Evolutionary conservation across 2,797 vertebrate species (phyloP).

Genomic region (Hypotaenidia okinawae): DNA sequence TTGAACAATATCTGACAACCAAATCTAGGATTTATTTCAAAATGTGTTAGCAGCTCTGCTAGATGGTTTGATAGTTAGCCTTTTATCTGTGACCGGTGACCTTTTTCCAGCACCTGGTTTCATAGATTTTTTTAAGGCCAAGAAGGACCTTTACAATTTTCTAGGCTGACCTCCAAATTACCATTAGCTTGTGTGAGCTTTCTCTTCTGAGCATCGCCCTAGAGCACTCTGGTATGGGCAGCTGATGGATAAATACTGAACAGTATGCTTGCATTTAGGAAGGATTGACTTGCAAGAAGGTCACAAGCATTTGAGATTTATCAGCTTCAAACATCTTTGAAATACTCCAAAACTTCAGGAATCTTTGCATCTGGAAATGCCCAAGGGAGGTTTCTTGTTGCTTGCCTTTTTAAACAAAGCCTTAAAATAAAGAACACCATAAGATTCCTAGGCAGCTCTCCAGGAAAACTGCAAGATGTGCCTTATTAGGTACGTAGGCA

Average conservation of each 20-base stretch:
- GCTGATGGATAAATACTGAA: not conserved
- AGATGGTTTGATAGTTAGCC: not conserved
- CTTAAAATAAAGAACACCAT: not conserved
- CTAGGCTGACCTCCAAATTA: not conserved
- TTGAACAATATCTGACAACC: not conserved
- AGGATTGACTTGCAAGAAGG: not conserved
- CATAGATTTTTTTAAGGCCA: conserved; percentile 4
- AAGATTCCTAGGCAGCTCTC: not conserved
- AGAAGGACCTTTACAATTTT: not conserved
- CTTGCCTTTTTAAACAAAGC: not conserved
- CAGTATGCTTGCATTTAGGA: not conserved
- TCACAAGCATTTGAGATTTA: not conserved
- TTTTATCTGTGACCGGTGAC: not conserved
- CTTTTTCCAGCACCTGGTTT: conserved; percentile 11
- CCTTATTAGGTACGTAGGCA: not conserved
- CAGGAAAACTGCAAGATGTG: not conserved
- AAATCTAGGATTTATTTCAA: not conserved
- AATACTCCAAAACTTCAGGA: not conserved
- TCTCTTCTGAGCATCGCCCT: not conserved
- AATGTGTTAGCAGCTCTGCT: not conserved
- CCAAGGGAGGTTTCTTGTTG: not conserved
- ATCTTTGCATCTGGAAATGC: not conserved
- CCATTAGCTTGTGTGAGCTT: not conserved
- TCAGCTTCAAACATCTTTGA: not conserved
- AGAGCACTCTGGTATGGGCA: not conserved